Conservation (phyloP, 2,797 vertebrate species). For the Coranthus polyacanthus region DNA sequence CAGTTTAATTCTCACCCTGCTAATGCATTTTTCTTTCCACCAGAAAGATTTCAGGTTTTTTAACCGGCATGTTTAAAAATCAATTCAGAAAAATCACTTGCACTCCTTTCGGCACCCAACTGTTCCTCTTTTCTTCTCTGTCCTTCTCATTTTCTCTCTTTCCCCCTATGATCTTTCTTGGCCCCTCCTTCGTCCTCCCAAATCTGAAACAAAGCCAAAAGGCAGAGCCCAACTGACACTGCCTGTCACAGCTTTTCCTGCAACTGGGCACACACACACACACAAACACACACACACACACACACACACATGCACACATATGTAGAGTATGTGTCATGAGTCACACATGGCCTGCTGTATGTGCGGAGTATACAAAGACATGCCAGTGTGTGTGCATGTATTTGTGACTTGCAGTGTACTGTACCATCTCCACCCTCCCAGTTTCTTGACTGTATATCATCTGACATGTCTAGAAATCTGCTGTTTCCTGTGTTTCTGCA, state of each 20-base stretch:
- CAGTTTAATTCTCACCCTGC: background rate
- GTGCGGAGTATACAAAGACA: constrained; percentile 17
- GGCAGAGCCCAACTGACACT: constrained; percentile 67
- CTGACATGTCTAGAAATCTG: constrained; percentile 57
- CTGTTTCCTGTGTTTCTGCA: constrained; percentile 70
- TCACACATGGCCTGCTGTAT: background rate
- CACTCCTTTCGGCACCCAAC: constrained; percentile 11
- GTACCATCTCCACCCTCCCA: constrained; percentile 34
- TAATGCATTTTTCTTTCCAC: too few relatives aligned
- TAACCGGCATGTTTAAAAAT: constrained; percentile 8
- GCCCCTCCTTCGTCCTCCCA: constrained; percentile 29
- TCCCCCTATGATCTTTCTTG: constrained; percentile 23
- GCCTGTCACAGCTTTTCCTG: constrained; percentile 62
- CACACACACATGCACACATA: constrained; percentile 3
- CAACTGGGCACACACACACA: constrained; percentile 22
- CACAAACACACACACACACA: constrained; percentile 30
- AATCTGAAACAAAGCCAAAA: constrained; percentile 59
- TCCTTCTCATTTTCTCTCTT: constrained; percentile 23
- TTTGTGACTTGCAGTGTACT: constrained; percentile 46
- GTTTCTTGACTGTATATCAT: constrained; percentile 50
- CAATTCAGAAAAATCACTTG: constrained; percentile 35
- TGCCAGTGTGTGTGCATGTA: constrained; percentile 32
- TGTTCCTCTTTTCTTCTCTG: background rate
- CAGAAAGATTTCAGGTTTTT: constrained; percentile 3
- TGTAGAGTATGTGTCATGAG: constrained; percentile 1